phyloP scores from a whole-genome alignment of 2,888 invertebrate genomes.

The Drosophila ochracea region DNA sequence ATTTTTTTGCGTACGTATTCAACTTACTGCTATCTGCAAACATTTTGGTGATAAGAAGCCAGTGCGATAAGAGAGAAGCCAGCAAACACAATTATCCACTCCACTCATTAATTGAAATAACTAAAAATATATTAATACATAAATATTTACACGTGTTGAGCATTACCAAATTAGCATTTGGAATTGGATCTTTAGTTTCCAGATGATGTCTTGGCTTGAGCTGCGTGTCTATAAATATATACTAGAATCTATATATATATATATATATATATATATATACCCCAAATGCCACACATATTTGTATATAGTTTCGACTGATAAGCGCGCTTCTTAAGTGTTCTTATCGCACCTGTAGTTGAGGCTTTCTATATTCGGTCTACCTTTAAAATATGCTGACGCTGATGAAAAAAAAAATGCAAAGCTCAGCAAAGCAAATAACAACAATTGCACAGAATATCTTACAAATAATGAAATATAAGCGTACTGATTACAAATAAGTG shows the following conservation, averaged over 20 bases:
- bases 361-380: conserved; percentile 20
- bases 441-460: conserved; percentile 42
- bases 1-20: conserved; percentile 60
- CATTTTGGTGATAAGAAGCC: conserved; percentile 37
- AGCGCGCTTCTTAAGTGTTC: conserved; percentile 33
- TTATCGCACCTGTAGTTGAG: conserved; percentile 43
- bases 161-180: neutral
- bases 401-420: conserved; percentile 43
- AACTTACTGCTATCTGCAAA: conserved; percentile 41
- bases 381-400: conserved; percentile 68
- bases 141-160: conserved; percentile 9
- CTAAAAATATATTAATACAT: neutral
- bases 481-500: conserved; percentile 70
- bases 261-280: neutral
- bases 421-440: conserved; percentile 57
- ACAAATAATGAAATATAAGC: conserved; percentile 63
- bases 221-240: conserved; percentile 11
- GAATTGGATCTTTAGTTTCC: neutral
- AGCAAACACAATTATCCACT: conserved; percentile 20
- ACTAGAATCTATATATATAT: neutral
- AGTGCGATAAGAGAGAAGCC: conserved; percentile 57
- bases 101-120: conserved; percentile 7
- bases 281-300: conserved; percentile 1
- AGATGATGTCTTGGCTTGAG: neutral
- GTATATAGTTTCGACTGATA: conserved; percentile 38